Conservation (phyloP, 2,888 invertebrate genomes). For the Athrips mouffetella region DNA sequence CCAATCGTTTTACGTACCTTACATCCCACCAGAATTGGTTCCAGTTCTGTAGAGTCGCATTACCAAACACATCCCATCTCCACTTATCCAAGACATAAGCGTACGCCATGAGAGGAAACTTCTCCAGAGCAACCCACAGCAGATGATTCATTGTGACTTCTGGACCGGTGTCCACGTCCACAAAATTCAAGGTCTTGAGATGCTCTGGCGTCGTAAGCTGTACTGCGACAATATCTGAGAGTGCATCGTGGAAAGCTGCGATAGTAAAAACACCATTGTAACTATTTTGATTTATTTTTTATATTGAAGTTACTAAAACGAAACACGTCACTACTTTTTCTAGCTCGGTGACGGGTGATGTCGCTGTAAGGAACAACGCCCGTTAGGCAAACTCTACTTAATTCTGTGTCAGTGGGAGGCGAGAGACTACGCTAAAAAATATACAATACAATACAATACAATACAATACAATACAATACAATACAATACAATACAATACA, state of each 20-base stretch:
- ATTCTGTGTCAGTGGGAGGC: too few relatives aligned
- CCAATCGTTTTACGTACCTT: conserved; percentile 48
- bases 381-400: too few relatives aligned
- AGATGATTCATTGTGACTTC: conserved; percentile 62
- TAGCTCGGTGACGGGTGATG: too few relatives aligned
- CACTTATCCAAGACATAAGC: conserved; percentile 67
- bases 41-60: conserved; percentile 54
- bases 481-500: too few relatives aligned
- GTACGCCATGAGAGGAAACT: conserved; percentile 66
- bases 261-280: conserved; percentile 19
- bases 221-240: conserved; percentile 80
- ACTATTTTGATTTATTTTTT: too few relatives aligned
- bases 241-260: conserved; percentile 81
- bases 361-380: too few relatives aligned
- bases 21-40: conserved; percentile 71
- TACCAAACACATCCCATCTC: conserved; percentile 67
- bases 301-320: too few relatives aligned
- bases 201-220: conserved; percentile 76
- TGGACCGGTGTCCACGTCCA: conserved; percentile 49
- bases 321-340: too few relatives aligned
- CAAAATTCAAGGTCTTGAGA: conserved; percentile 60
- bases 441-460: too few relatives aligned
- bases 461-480: too few relatives aligned
- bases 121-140: conserved; percentile 64
- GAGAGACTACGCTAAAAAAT: too few relatives aligned